phyloP scores from a whole-genome alignment of 1,140 invertebrate genomes.

The Asbolus verrucosus region DNA sequence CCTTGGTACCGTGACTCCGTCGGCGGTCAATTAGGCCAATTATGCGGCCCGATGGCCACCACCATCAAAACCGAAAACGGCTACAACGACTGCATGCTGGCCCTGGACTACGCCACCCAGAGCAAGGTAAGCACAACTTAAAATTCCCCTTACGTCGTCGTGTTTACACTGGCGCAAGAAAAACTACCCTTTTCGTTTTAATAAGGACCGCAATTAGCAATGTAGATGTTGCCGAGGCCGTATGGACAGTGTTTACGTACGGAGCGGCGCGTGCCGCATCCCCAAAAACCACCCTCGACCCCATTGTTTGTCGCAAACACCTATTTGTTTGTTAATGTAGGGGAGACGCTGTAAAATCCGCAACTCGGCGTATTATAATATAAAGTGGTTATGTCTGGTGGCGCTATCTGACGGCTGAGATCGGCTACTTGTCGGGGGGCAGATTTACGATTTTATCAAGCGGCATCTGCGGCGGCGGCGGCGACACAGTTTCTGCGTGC shows the following conservation, averaged over 20 bases:
- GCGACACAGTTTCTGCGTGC: background rate
- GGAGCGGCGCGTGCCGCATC: slow-evolving; percentile 5
- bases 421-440: slow-evolving; percentile 55
- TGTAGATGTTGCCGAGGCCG: background rate
- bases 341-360: slow-evolving; percentile 1
- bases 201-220: slow-evolving; percentile 15
- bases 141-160: slow-evolving; percentile 9
- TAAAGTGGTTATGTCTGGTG: slow-evolving; percentile 51
- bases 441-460: slow-evolving; percentile 49
- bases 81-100: slow-evolving; percentile 79
- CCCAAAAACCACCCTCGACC: background rate
- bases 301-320: slow-evolving; percentile 1
- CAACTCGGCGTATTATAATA: slow-evolving; percentile 51
- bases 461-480: slow-evolving; percentile 26
- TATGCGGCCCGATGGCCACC: slow-evolving; percentile 70
- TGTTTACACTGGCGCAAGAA: background rate
- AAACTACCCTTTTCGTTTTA: background rate
- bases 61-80: slow-evolving; percentile 78
- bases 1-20: slow-evolving; percentile 79
- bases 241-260: background rate
- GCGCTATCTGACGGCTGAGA: slow-evolving; percentile 56
- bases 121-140: slow-evolving; percentile 70
- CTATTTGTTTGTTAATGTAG: background rate
- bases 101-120: slow-evolving; percentile 76
- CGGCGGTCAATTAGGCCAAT: slow-evolving; percentile 66